Conservation (phyloP, 2,797 vertebrate species). For the Siniperca undulata region DNA sequence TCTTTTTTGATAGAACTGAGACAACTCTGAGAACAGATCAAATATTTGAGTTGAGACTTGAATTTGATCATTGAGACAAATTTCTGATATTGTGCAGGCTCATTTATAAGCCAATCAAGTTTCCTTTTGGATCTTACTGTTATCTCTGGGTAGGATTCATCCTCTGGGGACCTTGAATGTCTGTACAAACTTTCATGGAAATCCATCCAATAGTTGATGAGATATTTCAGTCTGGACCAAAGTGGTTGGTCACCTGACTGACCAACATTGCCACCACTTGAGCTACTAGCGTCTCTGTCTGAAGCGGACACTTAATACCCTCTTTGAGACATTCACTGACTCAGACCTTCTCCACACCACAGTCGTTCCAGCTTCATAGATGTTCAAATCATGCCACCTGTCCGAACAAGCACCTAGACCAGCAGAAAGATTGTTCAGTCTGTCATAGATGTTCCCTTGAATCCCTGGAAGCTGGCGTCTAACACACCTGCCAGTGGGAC, state of each 20-base stretch:
- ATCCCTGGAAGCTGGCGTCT: conserved; percentile 13
- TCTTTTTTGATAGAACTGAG: too few relatives aligned
- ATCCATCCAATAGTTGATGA: background rate
- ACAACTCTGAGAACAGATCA: too few relatives aligned
- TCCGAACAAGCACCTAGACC: conserved; percentile 14
- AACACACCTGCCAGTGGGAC: background rate
- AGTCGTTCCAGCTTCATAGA: background rate
- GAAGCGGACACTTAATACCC: conserved; percentile 4
- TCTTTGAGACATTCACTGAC: conserved; percentile 22
- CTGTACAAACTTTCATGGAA: background rate
- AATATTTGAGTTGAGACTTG: too few relatives aligned
- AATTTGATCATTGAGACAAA: too few relatives aligned
- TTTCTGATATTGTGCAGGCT: too few relatives aligned
- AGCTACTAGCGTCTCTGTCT: background rate
- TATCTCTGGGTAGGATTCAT: too few relatives aligned
- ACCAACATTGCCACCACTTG: background rate
- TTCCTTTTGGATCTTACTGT: too few relatives aligned
- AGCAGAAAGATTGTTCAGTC: conserved; percentile 20
- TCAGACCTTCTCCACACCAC: background rate
- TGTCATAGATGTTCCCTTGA: conserved; percentile 16
- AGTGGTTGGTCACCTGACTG: background rate
- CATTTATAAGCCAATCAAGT: too few relatives aligned
- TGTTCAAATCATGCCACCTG: conserved; percentile 29
- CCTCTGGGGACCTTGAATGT: background rate
- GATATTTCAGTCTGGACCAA: background rate